These are phyloP conservation scores for Cyclopterus lumpus DNA, from an alignment of 2,797 vertebrate genomes.

Conservation along the genomic window DNA sequence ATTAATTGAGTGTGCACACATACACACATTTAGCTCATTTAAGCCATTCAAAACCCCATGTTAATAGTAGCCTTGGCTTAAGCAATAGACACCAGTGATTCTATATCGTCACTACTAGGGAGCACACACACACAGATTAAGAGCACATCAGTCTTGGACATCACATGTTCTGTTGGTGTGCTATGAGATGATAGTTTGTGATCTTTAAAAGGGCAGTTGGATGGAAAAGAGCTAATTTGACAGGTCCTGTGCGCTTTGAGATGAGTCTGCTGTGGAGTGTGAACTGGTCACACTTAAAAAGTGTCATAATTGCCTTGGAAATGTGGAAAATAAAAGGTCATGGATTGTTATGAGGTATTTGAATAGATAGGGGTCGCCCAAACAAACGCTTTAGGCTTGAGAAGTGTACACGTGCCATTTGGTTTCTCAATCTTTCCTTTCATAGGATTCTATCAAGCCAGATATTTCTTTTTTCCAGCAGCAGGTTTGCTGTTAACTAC, in stretches of 20 bases:
- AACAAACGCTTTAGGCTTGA: not conserved
- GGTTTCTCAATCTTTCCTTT: constrained; percentile 13
- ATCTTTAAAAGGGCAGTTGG: constrained; percentile 11
- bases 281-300: constrained; percentile 13
- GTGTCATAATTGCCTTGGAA: constrained; percentile 29
- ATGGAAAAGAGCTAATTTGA: constrained; percentile 14
- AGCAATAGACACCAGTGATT: not conserved
- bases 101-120: not conserved
- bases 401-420: not conserved
- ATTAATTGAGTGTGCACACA: not conserved
- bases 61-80: not conserved
- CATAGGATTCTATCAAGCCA: not conserved
- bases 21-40: not conserved
- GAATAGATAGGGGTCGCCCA: constrained; percentile 6
- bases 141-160: not conserved
- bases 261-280: not conserved
- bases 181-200: constrained; percentile 13
- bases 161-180: not conserved
- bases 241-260: constrained; percentile 4
- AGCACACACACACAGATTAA: not conserved
- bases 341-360: constrained; percentile 9
- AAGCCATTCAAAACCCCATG: constrained; percentile 2
- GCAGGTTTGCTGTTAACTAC: not conserved
- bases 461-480: not conserved
- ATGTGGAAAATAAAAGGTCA: constrained; percentile 13